A percentile compares a stretch with the other conserved stretches of the same genome.
Evolutionary conservation across 2,113 vertebrate species (phyloP).

Genomic region (Eidolon helvum): DNA sequence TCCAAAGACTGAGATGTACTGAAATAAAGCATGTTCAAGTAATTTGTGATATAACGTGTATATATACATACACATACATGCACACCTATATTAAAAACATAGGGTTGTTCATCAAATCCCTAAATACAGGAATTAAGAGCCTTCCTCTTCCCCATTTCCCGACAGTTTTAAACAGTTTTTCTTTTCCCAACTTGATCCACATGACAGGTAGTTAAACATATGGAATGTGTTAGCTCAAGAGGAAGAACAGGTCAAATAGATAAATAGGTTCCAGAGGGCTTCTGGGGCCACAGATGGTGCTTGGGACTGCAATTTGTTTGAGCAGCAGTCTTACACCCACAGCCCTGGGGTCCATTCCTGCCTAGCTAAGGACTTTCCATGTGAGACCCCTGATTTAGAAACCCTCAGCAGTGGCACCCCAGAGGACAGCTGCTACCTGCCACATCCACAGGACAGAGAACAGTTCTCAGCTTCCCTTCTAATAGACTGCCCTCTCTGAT

Average conservation of each 20-base stretch:
- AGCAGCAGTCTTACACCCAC: neutral
- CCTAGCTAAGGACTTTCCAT: neutral
- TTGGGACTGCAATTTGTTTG: neutral
- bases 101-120: neutral
- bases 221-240: conserved; percentile 40
- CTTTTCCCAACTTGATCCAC: neutral
- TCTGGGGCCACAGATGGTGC: neutral
- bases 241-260: conserved; percentile 49
- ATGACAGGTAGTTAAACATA: conserved; percentile 42
- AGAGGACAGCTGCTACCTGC: neutral
- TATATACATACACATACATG: neutral
- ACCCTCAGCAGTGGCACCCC: neutral
- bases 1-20: neutral
- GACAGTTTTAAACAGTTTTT: neutral
- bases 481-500: neutral
- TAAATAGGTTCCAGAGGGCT: conserved; percentile 35
- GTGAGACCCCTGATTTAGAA: neutral
- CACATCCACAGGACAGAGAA: neutral
- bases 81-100: neutral
- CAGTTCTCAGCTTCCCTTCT: neutral
- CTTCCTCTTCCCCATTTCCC: neutral
- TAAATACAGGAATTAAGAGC: neutral
- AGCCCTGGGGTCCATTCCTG: neutral
- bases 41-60: neutral
- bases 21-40: conserved; percentile 29